A percentile compares a stretch with the other conserved stretches of the same genome.
Evolutionary conservation across 2,113 vertebrate genomes (phyloP).

Genomic region (Clupea harengus): DNA sequence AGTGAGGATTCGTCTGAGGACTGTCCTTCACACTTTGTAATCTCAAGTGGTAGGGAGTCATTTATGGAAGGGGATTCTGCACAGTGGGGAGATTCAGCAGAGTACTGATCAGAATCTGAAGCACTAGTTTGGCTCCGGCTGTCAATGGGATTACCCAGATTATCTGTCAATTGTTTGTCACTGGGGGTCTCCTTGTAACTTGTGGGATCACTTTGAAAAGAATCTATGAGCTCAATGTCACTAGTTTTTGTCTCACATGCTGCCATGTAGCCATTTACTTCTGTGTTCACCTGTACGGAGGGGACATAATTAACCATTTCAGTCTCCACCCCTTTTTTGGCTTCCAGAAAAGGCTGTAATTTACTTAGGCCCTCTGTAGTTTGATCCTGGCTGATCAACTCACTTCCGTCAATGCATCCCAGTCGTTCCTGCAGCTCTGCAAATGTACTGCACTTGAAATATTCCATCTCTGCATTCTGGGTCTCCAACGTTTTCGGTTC

Average conservation of each 20-base stretch:
- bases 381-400: slow-evolving; percentile 70
- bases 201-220: not conserved
- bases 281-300: slow-evolving; percentile 13
- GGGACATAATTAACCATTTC: slow-evolving; percentile 1
- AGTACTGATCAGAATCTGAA: slow-evolving; percentile 1
- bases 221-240: not conserved
- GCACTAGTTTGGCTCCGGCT: not conserved
- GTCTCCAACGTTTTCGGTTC: slow-evolving; percentile 42
- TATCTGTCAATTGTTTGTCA: not conserved
- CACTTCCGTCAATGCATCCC: slow-evolving; percentile 86
- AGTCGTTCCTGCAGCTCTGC: slow-evolving; percentile 94
- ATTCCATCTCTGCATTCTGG: slow-evolving; percentile 77
- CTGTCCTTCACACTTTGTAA: slow-evolving; percentile 34
- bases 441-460: slow-evolving; percentile 96
- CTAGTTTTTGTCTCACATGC: slow-evolving; percentile 13
- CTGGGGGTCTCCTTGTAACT: not conserved
- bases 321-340: not conserved
- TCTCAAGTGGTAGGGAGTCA: not conserved
- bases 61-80: not conserved
- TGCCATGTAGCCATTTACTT: not conserved
- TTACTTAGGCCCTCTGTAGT: slow-evolving; percentile 61
- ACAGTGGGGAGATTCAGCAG: not conserved
- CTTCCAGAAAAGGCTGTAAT: slow-evolving; percentile 28
- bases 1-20: slow-evolving; percentile 67
- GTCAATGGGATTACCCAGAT: not conserved